These are phyloP conservation scores for Geodia barretti DNA, from an alignment of 37 sponge, comb jelly and placozoan species.

Conservation along the genomic window DNA sequence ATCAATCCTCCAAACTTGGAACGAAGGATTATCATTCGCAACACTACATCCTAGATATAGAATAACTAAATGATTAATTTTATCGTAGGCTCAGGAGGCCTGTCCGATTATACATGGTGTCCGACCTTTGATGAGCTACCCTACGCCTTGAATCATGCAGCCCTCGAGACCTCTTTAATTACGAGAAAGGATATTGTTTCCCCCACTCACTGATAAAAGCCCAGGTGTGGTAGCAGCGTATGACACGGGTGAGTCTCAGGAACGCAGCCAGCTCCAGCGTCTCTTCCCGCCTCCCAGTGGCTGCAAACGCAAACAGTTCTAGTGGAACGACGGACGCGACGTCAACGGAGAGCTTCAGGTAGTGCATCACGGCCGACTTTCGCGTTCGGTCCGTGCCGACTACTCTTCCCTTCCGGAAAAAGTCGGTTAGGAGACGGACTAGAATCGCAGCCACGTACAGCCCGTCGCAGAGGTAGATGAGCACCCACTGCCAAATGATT, in stretches of 20 bases:
- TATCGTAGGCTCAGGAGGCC: too few relatives aligned
- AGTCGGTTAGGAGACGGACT: constrained; percentile 30
- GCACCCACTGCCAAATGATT: constrained; percentile 33
- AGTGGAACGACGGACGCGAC: constrained; percentile 50
- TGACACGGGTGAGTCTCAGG: constrained; percentile 49
- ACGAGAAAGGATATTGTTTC: too few relatives aligned
- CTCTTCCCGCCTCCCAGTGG: background rate
- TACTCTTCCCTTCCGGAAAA: constrained; percentile 30
- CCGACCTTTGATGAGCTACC: too few relatives aligned
- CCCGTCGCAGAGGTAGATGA: constrained; percentile 32
- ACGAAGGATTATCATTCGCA: too few relatives aligned
- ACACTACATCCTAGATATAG: too few relatives aligned
- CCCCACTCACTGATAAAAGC: constrained; percentile 47
- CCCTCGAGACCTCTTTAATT: too few relatives aligned
- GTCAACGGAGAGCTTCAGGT: constrained; percentile 37
- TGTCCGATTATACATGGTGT: too few relatives aligned
- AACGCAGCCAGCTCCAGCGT: constrained; percentile 5
- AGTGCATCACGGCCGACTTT: constrained; percentile 29
- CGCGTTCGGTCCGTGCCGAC: constrained; percentile 14
- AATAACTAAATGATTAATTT: background rate
- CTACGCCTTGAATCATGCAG: too few relatives aligned
- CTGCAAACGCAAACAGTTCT: constrained; percentile 45
- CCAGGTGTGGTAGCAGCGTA: constrained; percentile 50
- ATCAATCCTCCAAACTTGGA: too few relatives aligned
- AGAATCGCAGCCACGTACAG: constrained; percentile 28